Percentiles rank a stretch among this genome's conserved stretches.
Evolutionary conservation across 2,888 invertebrate species (phyloP).

Genomic region (Drosophila paramelanica): DNA sequence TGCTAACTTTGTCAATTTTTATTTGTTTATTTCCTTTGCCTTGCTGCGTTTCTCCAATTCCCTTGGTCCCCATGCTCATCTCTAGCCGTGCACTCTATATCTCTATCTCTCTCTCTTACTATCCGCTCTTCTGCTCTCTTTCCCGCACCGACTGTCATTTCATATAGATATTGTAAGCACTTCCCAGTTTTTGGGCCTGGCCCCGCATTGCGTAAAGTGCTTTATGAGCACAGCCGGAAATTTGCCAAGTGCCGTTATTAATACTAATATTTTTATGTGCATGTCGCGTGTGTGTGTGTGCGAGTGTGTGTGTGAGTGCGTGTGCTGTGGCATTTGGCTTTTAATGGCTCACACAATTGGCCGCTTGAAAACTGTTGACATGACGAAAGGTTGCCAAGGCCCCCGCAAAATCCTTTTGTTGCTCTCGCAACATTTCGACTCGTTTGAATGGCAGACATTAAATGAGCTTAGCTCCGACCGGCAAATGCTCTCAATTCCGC

Average conservation of each 20-base stretch:
- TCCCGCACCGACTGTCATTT: slow-evolving; percentile 8
- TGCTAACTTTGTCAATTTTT: slow-evolving; percentile 59
- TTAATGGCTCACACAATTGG: slow-evolving; percentile 50
- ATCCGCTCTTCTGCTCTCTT: background rate
- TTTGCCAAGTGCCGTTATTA: slow-evolving; percentile 64
- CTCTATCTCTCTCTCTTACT: background rate
- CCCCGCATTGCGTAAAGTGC: slow-evolving; percentile 46
- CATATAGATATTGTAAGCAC: slow-evolving; percentile 38
- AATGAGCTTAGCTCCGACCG: slow-evolving; percentile 18
- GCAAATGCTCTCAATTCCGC: slow-evolving; percentile 7
- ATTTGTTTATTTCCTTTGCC: slow-evolving; percentile 51
- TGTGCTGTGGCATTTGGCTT: slow-evolving; percentile 40
- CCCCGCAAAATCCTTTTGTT: slow-evolving; percentile 14
- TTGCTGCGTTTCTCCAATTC: slow-evolving; percentile 1
- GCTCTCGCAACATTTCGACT: slow-evolving; percentile 32
- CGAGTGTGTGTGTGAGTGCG: slow-evolving; percentile 4
- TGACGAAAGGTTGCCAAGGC: slow-evolving; percentile 41
- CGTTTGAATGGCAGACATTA: slow-evolving; percentile 12
- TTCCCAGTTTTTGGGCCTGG: slow-evolving; percentile 23
- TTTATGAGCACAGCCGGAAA: slow-evolving; percentile 52
- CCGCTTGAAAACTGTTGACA: slow-evolving; percentile 43
- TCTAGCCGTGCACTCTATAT: background rate
- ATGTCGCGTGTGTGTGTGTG: background rate
- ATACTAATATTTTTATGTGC: slow-evolving; percentile 58
- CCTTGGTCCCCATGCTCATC: background rate